Percentiles rank a stretch among this genome's conserved stretches.
phyloP scores from a whole-genome alignment of 1,140 invertebrate species.

The Drosophila ananassae region DNA sequence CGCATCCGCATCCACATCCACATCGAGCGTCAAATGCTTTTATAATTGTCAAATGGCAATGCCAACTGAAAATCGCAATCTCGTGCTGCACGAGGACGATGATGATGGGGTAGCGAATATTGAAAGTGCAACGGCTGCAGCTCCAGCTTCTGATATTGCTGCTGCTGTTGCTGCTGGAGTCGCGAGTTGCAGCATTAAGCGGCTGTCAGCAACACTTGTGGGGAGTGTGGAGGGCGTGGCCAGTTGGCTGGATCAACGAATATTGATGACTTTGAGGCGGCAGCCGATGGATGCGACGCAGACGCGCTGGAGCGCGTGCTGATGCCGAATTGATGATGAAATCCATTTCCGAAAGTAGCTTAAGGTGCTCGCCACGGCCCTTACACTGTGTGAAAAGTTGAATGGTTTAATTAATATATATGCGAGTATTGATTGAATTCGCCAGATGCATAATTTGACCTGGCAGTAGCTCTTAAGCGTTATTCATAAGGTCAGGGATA shows the following conservation, averaged over 20 bases:
- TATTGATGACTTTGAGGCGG: slow-evolving; percentile 71
- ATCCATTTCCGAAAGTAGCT: slow-evolving; percentile 79
- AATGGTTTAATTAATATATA: slow-evolving; percentile 45
- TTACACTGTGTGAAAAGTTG: slow-evolving; percentile 8
- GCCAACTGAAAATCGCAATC: slow-evolving; percentile 47
- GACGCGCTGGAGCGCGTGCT: slow-evolving; percentile 57
- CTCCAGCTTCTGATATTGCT: slow-evolving; percentile 6
- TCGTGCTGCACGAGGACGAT: slow-evolving; percentile 18
- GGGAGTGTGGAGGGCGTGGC: slow-evolving; percentile 62
- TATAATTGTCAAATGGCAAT: slow-evolving; percentile 81
- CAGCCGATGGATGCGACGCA: slow-evolving; percentile 28
- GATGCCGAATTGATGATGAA: slow-evolving; percentile 82
- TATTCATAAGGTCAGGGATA: slow-evolving; percentile 20
- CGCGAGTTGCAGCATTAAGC: slow-evolving; percentile 33
- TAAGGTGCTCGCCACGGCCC: slow-evolving; percentile 59
- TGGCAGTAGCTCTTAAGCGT: slow-evolving; percentile 17
- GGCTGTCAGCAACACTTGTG: slow-evolving; percentile 77
- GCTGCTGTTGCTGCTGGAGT: slow-evolving; percentile 24
- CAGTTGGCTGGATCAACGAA: slow-evolving; percentile 72
- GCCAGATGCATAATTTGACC: slow-evolving; percentile 17
- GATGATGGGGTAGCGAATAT: slow-evolving; percentile 48
- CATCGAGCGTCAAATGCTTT: slow-evolving; percentile 70
- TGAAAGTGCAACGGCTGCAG: slow-evolving; percentile 42
- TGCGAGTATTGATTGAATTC: slow-evolving; percentile 29
- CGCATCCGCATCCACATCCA: slow-evolving; percentile 23